phyloP scores from a whole-genome alignment of 2,113 vertebrate genomes.

The Marmota monax region DNA sequence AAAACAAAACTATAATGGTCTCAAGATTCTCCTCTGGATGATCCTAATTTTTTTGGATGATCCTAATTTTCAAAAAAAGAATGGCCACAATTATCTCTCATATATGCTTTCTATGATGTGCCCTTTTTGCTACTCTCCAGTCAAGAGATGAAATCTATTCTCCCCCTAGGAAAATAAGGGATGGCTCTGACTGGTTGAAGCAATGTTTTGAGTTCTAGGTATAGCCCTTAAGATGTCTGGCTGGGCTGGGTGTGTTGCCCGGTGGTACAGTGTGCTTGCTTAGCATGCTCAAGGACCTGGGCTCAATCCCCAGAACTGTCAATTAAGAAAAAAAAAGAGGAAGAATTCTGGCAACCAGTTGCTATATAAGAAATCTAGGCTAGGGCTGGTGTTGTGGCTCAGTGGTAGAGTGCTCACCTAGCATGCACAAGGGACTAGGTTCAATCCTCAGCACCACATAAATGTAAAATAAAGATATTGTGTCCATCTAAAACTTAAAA shows the following conservation, averaged over 20 bases:
- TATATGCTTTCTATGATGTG: background rate
- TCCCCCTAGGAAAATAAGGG: background rate
- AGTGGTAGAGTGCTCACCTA: too few species aligned
- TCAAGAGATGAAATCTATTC: conserved; percentile 3
- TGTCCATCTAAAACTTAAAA: too few species aligned
- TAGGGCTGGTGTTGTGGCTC: background rate
- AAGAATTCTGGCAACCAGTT: conserved; percentile 11
- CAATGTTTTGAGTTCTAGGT: background rate
- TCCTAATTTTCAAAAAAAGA: conserved; percentile 12
- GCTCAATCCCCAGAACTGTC: too few species aligned
- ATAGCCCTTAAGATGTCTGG: background rate
- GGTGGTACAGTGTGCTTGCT: too few species aligned
- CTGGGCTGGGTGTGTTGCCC: too few species aligned
- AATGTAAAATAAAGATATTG: too few species aligned
- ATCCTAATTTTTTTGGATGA: background rate
- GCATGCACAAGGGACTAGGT: too few species aligned
- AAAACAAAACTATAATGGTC: conserved; percentile 21
- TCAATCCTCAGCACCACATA: too few species aligned
- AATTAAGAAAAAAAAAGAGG: too few species aligned
- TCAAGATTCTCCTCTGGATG: background rate
- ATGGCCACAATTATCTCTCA: background rate
- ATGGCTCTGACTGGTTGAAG: background rate
- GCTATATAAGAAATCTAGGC: background rate
- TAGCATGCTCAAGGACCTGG: too few species aligned
- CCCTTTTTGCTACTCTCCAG: background rate